Percentiles rank a stretch among this genome's conserved stretches.
phyloP scores from a whole-genome alignment of 2,113 vertebrate species.

The Talpa occidentalis region DNA sequence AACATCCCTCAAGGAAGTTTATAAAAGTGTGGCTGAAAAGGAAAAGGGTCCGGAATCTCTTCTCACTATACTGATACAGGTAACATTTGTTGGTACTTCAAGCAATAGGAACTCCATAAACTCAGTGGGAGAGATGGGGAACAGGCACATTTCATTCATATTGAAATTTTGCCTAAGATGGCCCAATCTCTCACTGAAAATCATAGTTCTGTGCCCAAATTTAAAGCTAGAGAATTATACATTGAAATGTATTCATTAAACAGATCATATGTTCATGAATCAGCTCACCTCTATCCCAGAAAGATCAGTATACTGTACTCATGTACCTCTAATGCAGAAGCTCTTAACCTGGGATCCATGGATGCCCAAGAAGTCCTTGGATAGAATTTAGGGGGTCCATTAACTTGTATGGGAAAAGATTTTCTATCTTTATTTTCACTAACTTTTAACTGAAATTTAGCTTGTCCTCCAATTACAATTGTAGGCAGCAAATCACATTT shows the following conservation, averaged over 20 bases:
- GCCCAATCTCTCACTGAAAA: slow-evolving; percentile 22
- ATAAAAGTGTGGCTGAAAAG: not conserved
- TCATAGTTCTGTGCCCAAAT: not conserved
- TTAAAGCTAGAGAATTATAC: not conserved
- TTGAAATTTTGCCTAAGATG: not conserved
- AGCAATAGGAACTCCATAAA: not conserved
- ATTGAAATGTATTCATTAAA: slow-evolving; percentile 36
- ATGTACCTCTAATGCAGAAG: slow-evolving; percentile 22
- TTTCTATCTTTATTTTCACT: slow-evolving; percentile 41
- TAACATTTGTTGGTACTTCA: not conserved
- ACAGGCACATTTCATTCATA: slow-evolving; percentile 4
- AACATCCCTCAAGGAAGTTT: slow-evolving; percentile 10
- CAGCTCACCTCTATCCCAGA: slow-evolving; percentile 59
- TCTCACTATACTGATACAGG: not conserved
- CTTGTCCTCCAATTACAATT: slow-evolving; percentile 42
- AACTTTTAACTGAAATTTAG: slow-evolving; percentile 48
- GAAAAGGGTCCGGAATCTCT: not conserved
- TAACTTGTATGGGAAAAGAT: slow-evolving; percentile 18
- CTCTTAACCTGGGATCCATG: slow-evolving; percentile 54
- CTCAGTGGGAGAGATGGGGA: not conserved
- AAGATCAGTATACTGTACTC: slow-evolving; percentile 53
- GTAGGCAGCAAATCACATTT: slow-evolving; percentile 46
- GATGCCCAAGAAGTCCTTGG: slow-evolving; percentile 46
- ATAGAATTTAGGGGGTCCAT: slow-evolving; percentile 49
- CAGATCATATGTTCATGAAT: not conserved